Evolutionary conservation across 2,888 invertebrate genomes (phyloP).

Genomic region (Allygus modestus): DNA sequence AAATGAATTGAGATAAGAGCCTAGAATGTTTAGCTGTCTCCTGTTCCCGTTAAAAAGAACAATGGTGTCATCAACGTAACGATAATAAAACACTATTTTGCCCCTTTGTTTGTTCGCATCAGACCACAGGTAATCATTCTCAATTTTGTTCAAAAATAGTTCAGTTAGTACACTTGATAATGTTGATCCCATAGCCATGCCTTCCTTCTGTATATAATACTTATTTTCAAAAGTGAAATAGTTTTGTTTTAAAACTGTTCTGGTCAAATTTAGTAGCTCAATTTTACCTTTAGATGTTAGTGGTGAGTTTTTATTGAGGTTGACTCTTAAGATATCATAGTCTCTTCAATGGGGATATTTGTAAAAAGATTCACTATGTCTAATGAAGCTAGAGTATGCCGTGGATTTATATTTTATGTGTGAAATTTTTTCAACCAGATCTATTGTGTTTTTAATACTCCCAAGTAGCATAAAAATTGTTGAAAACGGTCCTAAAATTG

Average conservation of each 20-base stretch:
- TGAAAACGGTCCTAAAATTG: too few species aligned
- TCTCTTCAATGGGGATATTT: constrained; percentile 3
- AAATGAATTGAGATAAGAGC: background rate
- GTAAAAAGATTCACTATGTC: constrained; percentile 23
- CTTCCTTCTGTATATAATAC: constrained; percentile 14
- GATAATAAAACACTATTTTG: background rate
- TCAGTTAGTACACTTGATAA: constrained; percentile 19
- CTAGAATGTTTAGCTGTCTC: background rate
- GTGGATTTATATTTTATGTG: background rate
- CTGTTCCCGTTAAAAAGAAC: background rate
- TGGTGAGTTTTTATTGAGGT: background rate
- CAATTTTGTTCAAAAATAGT: constrained; percentile 21
- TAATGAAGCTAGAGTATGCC: background rate
- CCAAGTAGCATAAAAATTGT: too few species aligned
- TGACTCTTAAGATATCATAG: background rate
- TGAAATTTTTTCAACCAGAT: background rate
- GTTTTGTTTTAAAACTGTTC: constrained; percentile 2
- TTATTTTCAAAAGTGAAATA: constrained; percentile 9
- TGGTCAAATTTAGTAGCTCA: background rate
- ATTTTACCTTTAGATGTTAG: background rate
- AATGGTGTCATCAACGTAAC: constrained; percentile 1
- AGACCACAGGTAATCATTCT: constrained; percentile 1
- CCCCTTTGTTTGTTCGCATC: background rate
- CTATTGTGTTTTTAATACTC: background rate
- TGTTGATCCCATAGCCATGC: constrained; percentile 45